phyloP scores from a whole-genome alignment of 92 coral and sea anemone species.

The Phenganax subtilis region DNA sequence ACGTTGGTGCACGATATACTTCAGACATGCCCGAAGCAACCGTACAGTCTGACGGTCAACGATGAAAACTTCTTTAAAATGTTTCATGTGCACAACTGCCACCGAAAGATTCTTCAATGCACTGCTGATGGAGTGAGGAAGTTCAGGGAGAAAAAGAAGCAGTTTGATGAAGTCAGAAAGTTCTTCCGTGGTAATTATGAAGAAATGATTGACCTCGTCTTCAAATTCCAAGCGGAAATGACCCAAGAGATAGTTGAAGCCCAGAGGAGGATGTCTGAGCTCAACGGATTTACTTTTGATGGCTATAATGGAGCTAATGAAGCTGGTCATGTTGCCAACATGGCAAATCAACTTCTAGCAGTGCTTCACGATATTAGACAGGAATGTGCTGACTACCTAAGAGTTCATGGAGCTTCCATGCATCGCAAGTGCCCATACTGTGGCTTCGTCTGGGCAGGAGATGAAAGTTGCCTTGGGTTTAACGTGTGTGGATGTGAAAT shows the following conservation, averaged over 20 bases:
- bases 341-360: constrained; percentile 6
- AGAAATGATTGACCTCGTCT: constrained; percentile 51
- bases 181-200: constrained; percentile 33
- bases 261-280: neutral
- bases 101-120: constrained; percentile 44
- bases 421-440: too few relatives aligned
- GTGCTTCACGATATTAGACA: neutral
- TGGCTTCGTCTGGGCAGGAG: too few relatives aligned
- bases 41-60: constrained; percentile 39
- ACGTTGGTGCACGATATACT: constrained; percentile 31
- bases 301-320: neutral
- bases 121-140: constrained; percentile 51
- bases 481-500: too few relatives aligned
- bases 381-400: neutral
- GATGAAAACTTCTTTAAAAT: constrained; percentile 41
- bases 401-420: too few relatives aligned
- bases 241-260: constrained; percentile 45
- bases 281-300: neutral
- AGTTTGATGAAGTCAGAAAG: constrained; percentile 43
- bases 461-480: too few relatives aligned
- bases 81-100: constrained; percentile 43
- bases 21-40: constrained; percentile 8
- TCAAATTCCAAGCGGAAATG: constrained; percentile 53
- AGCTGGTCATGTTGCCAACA: constrained; percentile 11
- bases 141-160: constrained; percentile 30